Percentiles rank a stretch among this genome's conserved stretches.
Conservation (phyloP, 2,113 vertebrate species). For the Brachypodius melanocephalos region DNA sequence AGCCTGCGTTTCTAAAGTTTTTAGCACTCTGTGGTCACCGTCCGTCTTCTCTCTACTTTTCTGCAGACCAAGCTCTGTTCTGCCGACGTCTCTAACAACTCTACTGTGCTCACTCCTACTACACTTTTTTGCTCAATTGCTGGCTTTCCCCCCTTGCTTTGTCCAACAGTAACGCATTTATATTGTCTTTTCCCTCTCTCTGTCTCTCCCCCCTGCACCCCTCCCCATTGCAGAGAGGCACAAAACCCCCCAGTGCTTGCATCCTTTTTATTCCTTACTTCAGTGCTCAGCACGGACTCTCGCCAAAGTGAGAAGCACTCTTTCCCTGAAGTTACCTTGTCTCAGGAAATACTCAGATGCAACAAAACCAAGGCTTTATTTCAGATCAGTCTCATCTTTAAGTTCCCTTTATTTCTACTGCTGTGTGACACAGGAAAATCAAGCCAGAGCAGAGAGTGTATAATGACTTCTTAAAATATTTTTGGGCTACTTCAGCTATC, state of each 20-base stretch:
- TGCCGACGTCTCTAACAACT: not conserved
- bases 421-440: not conserved
- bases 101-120: not conserved
- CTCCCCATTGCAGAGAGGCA: not conserved
- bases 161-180: not conserved
- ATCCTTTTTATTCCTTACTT: not conserved
- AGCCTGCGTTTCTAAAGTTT: not conserved
- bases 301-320: not conserved
- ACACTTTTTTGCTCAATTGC: not conserved
- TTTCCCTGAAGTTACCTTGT: not conserved
- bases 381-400: not conserved
- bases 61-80: not conserved
- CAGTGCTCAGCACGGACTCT: not conserved
- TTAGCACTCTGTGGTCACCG: not conserved
- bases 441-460: not conserved
- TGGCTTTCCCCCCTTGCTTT: not conserved
- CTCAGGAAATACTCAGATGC: not conserved
- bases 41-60: not conserved
- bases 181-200: not conserved
- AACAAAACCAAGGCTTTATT: not conserved
- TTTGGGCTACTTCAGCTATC: not conserved
- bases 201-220: not conserved
- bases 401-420: not conserved
- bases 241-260: not conserved
- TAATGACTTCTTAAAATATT: not conserved